Evolutionary conservation across 1,140 invertebrate genomes (phyloP), one percentile per base, ranked within the genome.

Genomic region (Bombus soroeensis): DNA sequence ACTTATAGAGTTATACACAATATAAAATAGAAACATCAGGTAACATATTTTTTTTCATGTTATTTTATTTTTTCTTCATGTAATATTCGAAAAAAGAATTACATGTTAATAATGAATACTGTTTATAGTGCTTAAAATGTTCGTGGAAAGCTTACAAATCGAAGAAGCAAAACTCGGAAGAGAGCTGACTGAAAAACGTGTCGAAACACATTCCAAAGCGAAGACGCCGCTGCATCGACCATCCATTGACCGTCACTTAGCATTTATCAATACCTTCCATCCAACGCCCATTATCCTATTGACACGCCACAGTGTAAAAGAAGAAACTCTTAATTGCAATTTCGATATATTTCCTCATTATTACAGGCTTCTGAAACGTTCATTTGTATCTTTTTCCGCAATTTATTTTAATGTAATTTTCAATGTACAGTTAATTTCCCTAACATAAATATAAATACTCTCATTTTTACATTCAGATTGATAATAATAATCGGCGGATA

Each of bases 251-350:
- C 79, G 68, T 83, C 84, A 90, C 88, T 92, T 92, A 92, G 72
- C 87, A 91, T 91, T 92, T 91, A 92, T 92, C 91, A 92, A 91
- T 92, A 79, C 68, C 81, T 66, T 76, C 34, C 81, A 80, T 82
- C 53, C 57, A 77, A 53, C 47, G 37, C 64, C 77, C 74, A 81
- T 81, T 83, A 68, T 28, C 39, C 34, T 79, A 59, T 34, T 34
- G 43, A 83, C 32, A 87, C 85, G 79, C 70, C 10, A 88, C 81
- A 53, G 15, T 47, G 25, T 62, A 78, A 64, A 66, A 68, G 47
- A 81, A 47, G 43, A 80, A 71, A 53, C 66, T 71, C 43, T 81
- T 81, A 81, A 81, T 81, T 81, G 66, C 66, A 81, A 39, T 81
- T 71, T 37, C 64, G 32, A 53, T 34, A n/a, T 80, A 47, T 43